Percentiles rank a stretch among this genome's conserved stretches.
Evolutionary conservation across 2,797 vertebrate genomes (phyloP).

Genomic region (Lateolabrax maculatus): DNA sequence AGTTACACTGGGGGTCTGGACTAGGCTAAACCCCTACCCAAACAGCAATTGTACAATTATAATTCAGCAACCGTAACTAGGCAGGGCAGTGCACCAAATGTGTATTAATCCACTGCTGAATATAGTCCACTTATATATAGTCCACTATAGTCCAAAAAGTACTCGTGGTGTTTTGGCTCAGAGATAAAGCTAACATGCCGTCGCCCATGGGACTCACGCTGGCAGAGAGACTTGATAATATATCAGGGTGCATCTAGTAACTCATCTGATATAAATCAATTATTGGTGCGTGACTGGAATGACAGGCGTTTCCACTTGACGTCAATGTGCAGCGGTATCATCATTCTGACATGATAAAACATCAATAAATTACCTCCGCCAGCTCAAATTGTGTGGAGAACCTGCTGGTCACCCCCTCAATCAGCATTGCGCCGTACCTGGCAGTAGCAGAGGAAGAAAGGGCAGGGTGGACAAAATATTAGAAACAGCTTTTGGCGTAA

Average conservation of each 20-base stretch:
- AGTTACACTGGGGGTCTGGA: background rate
- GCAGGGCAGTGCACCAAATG: too few relatives aligned
- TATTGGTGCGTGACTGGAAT: background rate
- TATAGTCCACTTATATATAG: too few relatives aligned
- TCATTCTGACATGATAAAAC: background rate
- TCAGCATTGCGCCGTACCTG: constrained; percentile 84
- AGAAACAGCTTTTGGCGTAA: background rate
- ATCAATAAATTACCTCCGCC: constrained; percentile 85
- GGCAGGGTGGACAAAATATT: background rate
- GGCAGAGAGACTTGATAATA: constrained; percentile 25
- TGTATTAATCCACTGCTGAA: background rate
- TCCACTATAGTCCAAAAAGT: too few relatives aligned
- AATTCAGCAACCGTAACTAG: too few relatives aligned
- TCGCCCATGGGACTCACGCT: background rate
- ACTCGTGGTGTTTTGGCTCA: too few relatives aligned
- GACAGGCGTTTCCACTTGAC: background rate
- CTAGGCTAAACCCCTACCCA: too few relatives aligned
- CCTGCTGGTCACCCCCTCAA: constrained; percentile 83
- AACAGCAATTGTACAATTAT: too few relatives aligned
- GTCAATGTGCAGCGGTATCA: background rate
- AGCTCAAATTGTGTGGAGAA: constrained; percentile 90
- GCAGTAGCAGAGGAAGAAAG: background rate
- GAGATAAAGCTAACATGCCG: background rate
- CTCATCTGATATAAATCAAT: background rate
- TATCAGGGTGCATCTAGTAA: constrained; percentile 34